Base-by-base conservation (phyloP, 1,140 invertebrate species). In the Drosophila asahinai region DNA sequence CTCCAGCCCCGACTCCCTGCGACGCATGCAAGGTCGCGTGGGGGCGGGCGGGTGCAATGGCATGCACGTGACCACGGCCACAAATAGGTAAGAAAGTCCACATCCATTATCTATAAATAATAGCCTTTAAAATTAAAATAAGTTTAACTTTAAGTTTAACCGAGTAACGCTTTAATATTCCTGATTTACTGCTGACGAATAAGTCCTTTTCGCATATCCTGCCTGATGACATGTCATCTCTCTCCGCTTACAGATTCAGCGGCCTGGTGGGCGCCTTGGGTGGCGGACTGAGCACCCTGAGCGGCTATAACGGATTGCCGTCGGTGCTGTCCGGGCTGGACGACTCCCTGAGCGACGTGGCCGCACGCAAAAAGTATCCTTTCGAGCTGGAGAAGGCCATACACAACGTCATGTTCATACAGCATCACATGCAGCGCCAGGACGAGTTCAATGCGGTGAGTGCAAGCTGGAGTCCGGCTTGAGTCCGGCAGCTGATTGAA, bases 361-460 rank as follows among this genome's bases (percentile, higher is more conserved):
- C 95, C n/a, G 94, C 95, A 17, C 94, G 96, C 59, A 97, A 97
- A 93, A 97, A 97, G 87, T 98, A 97, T 93, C 97, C 97, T 1
- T 97, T 98, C 86, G 97, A 98, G 91, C 94, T 98, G 76, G 97
- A 98, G 87, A 98, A 98, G 92, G 97, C 98, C 33, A 96, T 99
- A 71, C 97, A 98, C 84, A 98, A 98, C 92, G 97, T 98, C 30
- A 97, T 98, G 95, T 99, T 99, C 91, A 98, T 99, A 77, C 97
- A 98, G 80, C 97, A 98, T 92, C 98, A 98, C 82, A 98, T 98
- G 94, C 97, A 97, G 83, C 95, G 97, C 14, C 97, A 98, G 89
- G 98, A 99, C 92, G 97, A 98, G 93, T 98, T 98, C 92, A 97
- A 98, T 94, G 97, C 97, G 94, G 98, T 98, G 94, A 92, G 54